Evolutionary conservation across 92 coral and sea anemone species (phyloP).

Genomic region (Montipora capitata): DNA sequence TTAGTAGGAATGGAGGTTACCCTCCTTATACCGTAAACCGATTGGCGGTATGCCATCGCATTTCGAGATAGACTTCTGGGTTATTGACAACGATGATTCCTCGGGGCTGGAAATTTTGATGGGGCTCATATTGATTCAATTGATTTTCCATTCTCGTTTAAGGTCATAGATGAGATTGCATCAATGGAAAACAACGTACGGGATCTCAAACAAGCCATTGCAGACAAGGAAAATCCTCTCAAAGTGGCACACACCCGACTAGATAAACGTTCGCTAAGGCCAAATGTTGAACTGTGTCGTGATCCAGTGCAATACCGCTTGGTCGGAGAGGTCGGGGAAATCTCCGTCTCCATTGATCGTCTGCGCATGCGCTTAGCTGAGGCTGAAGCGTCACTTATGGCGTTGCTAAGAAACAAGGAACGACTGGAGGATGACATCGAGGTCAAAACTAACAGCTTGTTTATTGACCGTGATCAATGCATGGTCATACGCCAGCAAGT

Average conservation of each 20-base stretch:
- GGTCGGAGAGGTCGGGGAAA: constrained; percentile 96
- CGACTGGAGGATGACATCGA: constrained; percentile 96
- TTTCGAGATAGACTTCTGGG: too few relatives aligned
- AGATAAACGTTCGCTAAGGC: constrained; percentile 98
- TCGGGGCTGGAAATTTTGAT: neutral
- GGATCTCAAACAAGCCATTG: constrained; percentile 88
- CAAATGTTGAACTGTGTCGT: constrained; percentile 96
- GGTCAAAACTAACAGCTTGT: constrained; percentile 95
- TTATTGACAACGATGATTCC: too few relatives aligned
- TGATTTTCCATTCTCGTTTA: neutral
- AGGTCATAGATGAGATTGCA: constrained; percentile 96
- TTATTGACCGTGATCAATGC: constrained; percentile 96
- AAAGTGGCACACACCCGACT: constrained; percentile 98
- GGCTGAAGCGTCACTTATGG: constrained; percentile 91
- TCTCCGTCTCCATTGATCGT: constrained; percentile 91
- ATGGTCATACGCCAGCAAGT: constrained; percentile 93
- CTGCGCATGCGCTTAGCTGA: constrained; percentile 96
- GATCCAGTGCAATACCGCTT: constrained; percentile 98
- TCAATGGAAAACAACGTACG: constrained; percentile 98
- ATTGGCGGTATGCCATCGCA: too few relatives aligned
- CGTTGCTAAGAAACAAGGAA: constrained; percentile 92
- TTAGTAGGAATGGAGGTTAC: too few relatives aligned
- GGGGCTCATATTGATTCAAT: neutral
- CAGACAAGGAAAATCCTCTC: constrained; percentile 93
- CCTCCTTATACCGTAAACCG: too few relatives aligned